These are phyloP conservation scores for Barbus barbus DNA, from an alignment of 2,113 vertebrate species.

Conservation along the genomic window DNA sequence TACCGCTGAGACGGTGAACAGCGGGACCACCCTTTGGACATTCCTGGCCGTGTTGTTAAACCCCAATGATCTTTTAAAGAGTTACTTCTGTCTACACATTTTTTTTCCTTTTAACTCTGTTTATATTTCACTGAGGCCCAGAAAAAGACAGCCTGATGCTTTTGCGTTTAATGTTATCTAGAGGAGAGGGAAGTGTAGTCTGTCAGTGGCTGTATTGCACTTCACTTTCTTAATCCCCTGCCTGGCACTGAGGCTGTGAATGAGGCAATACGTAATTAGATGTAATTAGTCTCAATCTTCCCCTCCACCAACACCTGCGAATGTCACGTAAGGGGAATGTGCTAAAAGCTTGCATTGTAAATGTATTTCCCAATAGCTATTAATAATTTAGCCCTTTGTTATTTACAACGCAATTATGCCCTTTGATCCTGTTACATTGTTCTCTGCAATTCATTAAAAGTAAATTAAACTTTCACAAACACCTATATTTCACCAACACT, in stretches of 20 bases:
- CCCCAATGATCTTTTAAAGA: conserved; percentile 55
- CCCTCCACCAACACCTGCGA: conserved; percentile 47
- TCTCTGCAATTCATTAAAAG: conserved; percentile 19
- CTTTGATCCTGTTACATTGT: conserved; percentile 29
- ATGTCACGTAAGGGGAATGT: conserved; percentile 26
- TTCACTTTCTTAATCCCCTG: conserved; percentile 39
- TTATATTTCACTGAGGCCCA: conserved; percentile 51
- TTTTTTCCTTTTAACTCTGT: background rate
- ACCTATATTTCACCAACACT: conserved; percentile 29
- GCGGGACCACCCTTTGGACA: conserved; percentile 40
- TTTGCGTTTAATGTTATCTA: conserved; percentile 16
- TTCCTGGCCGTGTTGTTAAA: conserved; percentile 47
- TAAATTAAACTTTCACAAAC: conserved; percentile 19
- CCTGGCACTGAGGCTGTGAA: conserved; percentile 52
- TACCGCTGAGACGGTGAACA: conserved; percentile 38
- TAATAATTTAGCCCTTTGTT: conserved; percentile 30
- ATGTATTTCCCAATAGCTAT: conserved; percentile 17
- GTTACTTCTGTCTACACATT: conserved; percentile 48
- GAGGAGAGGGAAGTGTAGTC: background rate
- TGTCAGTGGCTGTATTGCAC: background rate
- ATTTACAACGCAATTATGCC: background rate
- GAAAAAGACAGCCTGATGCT: too few relatives aligned
- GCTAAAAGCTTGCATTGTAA: background rate
- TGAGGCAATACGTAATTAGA: conserved; percentile 40
- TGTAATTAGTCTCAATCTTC: conserved; percentile 50